These are phyloP conservation scores for Dysmachus trigonus DNA, from an alignment of 2,888 invertebrate genomes.

Conservation along the genomic window DNA sequence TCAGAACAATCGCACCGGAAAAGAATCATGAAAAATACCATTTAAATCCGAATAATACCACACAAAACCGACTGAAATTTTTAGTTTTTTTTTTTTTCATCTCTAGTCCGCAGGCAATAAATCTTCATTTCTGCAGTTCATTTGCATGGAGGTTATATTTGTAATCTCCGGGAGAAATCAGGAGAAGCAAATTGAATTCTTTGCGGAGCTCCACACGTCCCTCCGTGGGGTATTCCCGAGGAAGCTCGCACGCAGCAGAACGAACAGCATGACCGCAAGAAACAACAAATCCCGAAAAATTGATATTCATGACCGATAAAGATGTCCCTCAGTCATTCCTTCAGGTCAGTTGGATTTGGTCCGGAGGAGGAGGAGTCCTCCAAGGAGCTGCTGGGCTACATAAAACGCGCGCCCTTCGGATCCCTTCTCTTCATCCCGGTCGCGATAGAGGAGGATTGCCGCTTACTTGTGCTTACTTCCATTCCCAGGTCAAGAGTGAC, in stretches of 20 bases:
- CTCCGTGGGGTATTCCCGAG: not conserved
- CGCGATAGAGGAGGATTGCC: not conserved
- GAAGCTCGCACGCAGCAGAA: not conserved
- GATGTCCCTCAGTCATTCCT: constrained; percentile 22
- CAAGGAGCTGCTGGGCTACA: not conserved
- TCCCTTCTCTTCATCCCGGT: not conserved
- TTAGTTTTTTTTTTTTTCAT: not conserved
- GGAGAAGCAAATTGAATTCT: not conserved
- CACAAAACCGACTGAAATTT: not conserved
- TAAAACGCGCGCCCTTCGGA: not conserved
- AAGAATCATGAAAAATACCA: not conserved
- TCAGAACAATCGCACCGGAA: not conserved
- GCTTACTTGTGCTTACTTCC: not conserved
- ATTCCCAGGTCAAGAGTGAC: not conserved
- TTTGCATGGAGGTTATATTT: not conserved
- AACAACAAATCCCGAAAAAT: constrained; percentile 44
- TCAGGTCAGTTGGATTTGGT: not conserved
- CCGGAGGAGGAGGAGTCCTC: not conserved
- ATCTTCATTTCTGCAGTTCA: not conserved
- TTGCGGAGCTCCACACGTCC: not conserved
- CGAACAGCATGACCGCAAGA: constrained; percentile 56
- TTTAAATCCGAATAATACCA: not conserved
- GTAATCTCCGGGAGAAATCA: not conserved
- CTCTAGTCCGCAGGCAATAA: not conserved
- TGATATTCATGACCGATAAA: constrained; percentile 46